A percentile compares a stretch with the other conserved stretches of the same genome.
Evolutionary conservation across 2,888 invertebrate genomes (phyloP).

Genomic region (Beris chalybata): DNA sequence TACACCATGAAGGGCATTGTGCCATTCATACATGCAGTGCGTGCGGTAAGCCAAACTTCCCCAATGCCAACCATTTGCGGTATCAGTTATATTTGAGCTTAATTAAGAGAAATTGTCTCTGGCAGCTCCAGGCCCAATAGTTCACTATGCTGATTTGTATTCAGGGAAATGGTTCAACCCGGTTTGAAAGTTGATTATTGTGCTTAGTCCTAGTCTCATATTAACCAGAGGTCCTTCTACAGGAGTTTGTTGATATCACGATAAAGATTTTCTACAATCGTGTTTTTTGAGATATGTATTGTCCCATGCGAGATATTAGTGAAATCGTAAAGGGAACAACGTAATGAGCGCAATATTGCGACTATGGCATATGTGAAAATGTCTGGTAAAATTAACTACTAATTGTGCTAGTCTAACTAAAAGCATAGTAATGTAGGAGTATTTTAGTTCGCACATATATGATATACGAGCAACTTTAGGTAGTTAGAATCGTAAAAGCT

Average conservation of each 20-base stretch:
- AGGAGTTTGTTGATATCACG: background rate
- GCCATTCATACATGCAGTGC: background rate
- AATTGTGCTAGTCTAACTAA: too few species aligned
- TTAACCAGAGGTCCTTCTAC: background rate
- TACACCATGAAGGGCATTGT: too few species aligned
- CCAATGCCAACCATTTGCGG: conserved; percentile 4
- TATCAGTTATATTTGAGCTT: conserved; percentile 3
- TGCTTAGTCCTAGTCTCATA: background rate
- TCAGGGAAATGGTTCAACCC: background rate
- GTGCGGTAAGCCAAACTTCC: background rate
- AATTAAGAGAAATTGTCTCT: conserved; percentile 4
- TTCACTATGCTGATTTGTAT: background rate
- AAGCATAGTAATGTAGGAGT: too few species aligned
- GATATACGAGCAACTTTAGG: too few species aligned
- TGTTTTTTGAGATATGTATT: too few species aligned
- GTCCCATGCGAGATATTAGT: too few species aligned
- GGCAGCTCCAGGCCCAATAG: background rate
- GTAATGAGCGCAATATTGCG: too few species aligned
- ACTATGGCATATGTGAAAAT: too few species aligned
- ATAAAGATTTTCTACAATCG: background rate
- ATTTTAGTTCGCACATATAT: too few species aligned
- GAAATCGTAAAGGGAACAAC: too few species aligned
- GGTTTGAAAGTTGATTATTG: background rate
- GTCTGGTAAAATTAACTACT: too few species aligned
- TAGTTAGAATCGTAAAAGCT: too few species aligned